Percentiles rank a stretch among this genome's conserved stretches.
Conservation (phyloP, 2,888 invertebrate genomes). For the Rhagonycha fulva region DNA sequence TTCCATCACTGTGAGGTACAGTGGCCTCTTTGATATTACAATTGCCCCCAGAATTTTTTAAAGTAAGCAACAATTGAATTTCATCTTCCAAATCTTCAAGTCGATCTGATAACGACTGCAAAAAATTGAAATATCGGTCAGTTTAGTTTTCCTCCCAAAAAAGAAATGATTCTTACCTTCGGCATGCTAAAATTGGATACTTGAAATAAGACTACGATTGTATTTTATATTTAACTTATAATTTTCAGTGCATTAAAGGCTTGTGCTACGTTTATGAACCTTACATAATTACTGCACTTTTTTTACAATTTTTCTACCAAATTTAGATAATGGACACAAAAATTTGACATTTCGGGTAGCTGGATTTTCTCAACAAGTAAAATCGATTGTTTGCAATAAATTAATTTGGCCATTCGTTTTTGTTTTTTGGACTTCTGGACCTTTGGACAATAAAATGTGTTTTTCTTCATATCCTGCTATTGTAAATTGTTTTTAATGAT, state of each 20-base stretch:
- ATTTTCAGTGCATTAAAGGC: not conserved
- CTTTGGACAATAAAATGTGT: not conserved
- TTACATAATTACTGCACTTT: not conserved
- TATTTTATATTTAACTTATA: not conserved
- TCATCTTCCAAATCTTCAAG: slow-evolving; percentile 38
- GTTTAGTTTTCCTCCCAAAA: not conserved
- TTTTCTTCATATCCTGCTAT: too few species aligned
- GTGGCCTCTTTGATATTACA: slow-evolving; percentile 8
- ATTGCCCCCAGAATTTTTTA: slow-evolving; percentile 18
- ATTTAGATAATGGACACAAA: not conserved
- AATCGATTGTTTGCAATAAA: not conserved
- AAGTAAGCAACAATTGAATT: slow-evolving; percentile 33
- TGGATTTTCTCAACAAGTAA: not conserved
- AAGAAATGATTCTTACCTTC: slow-evolving; percentile 10
- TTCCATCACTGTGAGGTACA: slow-evolving; percentile 15
- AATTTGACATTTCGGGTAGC: not conserved
- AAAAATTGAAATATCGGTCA: not conserved
- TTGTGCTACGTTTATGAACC: not conserved
- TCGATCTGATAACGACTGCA: slow-evolving; percentile 29
- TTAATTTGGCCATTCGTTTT: not conserved
- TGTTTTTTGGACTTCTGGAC: not conserved
- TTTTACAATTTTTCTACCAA: slow-evolving; percentile 1
- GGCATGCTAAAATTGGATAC: slow-evolving; percentile 14
- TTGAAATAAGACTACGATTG: not conserved
- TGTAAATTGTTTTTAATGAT: too few species aligned